Base-by-base conservation (phyloP, 1,140 invertebrate species). In the Dreissena rostriformis region DNA sequence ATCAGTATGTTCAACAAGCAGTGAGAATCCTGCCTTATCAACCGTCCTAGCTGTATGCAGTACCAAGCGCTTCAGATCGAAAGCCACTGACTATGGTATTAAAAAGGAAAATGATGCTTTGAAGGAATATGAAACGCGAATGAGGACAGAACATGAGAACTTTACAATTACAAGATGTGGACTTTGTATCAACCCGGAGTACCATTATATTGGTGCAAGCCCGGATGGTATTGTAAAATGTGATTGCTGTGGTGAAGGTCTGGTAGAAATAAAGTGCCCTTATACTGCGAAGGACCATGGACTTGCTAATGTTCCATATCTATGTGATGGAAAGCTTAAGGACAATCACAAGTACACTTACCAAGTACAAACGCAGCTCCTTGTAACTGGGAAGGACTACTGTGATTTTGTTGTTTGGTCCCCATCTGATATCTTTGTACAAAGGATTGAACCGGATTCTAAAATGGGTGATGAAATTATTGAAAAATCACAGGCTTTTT, bases 231-330 rank as follows among this genome's bases (percentile, higher is more conserved):
- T 73, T 14, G 22, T 80, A 0, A 19, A 26, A 29, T 88, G 85
- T 80, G 28, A 78, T 24, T 88, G 87, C 66, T 89, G 88, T 84
- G 87, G 86, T 15, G 71, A 85, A 51, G 74, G 63, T 24, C 19
- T 72, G 39, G 17, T 88, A 19, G 85, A 86, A 81, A 76, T 88
- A 8, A 39, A 19, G 88, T 88, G 68, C 88, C 86, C 26, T 79
- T 82, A n/a, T 85, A 72, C 57, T 85, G 79, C 51, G 49, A 79
- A 17, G 74, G 71, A 72, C 51, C 66, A 71, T 49, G 73, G 76
- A 26, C 24, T 84, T 12, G 4, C 26, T 28, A 39, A 19, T 17
- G 49, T 22, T 29, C 39, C 39, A 8, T 75, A 22, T 19, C n/a
- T 75, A 29, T 11, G 10, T 22, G 53, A 75, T 14, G 55, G 73